Conservation (phyloP, 2,797 vertebrate genomes). For the Cheirogaleus major region DNA sequence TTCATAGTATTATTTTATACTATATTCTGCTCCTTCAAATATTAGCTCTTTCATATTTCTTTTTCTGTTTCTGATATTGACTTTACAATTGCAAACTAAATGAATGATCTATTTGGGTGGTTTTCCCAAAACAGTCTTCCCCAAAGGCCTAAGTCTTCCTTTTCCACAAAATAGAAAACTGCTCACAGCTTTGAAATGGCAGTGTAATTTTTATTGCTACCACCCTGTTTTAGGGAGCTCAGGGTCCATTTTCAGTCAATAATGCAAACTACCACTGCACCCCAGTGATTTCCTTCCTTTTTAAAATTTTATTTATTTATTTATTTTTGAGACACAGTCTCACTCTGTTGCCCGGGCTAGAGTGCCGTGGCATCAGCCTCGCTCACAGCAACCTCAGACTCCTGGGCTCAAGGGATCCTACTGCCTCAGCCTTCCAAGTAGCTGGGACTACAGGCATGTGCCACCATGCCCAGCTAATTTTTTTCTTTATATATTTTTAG, state of each 20-base stretch:
- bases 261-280: background rate
- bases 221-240: background rate
- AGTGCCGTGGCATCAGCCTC: too few relatives aligned
- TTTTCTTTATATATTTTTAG: too few relatives aligned
- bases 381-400: too few relatives aligned
- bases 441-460: too few relatives aligned
- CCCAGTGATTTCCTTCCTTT: background rate
- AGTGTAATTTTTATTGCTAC: background rate
- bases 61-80: background rate
- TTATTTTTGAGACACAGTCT: too few relatives aligned
- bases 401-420: too few relatives aligned
- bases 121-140: background rate
- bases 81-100: background rate
- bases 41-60: background rate
- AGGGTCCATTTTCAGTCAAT: background rate
- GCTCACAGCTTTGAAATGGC: background rate
- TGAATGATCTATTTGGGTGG: background rate
- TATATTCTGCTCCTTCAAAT: background rate
- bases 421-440: too few relatives aligned
- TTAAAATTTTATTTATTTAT: too few relatives aligned
- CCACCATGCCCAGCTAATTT: too few relatives aligned
- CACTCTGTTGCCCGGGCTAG: too few relatives aligned
- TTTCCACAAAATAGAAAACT: background rate
- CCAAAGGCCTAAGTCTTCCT: background rate
- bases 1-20: background rate